Conservation (phyloP, 2,113 vertebrate genomes). For the Puffinus mauretanicus region DNA sequence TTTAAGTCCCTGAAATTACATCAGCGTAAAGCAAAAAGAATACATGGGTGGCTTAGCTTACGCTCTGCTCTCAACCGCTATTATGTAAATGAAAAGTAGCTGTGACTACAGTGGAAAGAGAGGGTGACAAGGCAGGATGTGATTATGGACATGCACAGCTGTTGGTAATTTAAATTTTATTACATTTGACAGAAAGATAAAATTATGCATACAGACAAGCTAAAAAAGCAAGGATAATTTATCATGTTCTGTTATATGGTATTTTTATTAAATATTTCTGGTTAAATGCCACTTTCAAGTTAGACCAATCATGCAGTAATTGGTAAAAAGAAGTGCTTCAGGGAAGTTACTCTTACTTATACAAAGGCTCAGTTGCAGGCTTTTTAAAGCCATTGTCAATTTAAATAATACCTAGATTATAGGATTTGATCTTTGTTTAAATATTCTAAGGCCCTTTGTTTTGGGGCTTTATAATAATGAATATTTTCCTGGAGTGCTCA, state of each 20-base stretch:
- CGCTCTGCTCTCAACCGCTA: not conserved
- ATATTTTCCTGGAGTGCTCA: not conserved
- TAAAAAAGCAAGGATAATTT: not conserved
- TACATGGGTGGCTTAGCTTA: not conserved
- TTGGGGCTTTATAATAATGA: not conserved
- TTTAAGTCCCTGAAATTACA: not conserved
- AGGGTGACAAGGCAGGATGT: not conserved
- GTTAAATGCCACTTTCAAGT: not conserved
- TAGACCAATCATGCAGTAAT: not conserved
- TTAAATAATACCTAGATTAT: not conserved
- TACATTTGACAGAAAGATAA: slow-evolving; percentile 5
- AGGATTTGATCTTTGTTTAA: not conserved
- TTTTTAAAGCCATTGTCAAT: not conserved
- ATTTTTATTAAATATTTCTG: not conserved
- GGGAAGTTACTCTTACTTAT: not conserved
- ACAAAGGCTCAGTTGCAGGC: not conserved
- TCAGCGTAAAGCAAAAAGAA: not conserved
- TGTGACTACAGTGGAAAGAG: not conserved
- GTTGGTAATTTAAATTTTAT: not conserved
- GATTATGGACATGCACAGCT: not conserved
- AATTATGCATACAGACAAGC: not conserved
- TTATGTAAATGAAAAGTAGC: not conserved
- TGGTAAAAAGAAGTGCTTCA: not conserved
- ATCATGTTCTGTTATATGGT: not conserved
- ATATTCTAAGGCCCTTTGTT: not conserved